These are phyloP conservation scores for Geococcyx californianus DNA, from an alignment of 2,113 vertebrate genomes.

Conservation along the genomic window DNA sequence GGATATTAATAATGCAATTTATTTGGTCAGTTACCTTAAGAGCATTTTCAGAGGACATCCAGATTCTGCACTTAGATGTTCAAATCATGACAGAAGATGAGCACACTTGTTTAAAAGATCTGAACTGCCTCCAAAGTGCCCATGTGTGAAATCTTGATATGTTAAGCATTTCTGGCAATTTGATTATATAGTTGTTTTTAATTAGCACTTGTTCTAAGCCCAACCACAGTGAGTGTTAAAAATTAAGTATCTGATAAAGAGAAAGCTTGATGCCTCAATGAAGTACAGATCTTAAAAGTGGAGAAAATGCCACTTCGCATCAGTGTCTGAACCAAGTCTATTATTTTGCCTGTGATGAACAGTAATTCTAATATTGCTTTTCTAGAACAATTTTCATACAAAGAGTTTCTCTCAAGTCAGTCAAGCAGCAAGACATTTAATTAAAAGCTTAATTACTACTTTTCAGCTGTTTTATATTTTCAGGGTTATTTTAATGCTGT, in stretches of 20 bases:
- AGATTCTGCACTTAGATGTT: neutral
- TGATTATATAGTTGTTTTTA: slow-evolving; percentile 18
- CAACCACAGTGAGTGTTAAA: neutral
- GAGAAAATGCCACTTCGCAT: neutral
- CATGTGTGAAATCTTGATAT: neutral
- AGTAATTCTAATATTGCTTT: neutral
- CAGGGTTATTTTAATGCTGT: neutral
- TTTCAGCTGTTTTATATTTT: neutral
- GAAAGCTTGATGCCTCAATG: neutral
- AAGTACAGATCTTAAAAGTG: neutral
- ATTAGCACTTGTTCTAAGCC: neutral
- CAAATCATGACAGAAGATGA: neutral
- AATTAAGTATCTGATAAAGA: neutral
- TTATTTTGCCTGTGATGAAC: neutral
- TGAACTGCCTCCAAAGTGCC: neutral
- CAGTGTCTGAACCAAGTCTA: neutral
- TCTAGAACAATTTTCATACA: neutral
- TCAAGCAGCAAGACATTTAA: neutral
- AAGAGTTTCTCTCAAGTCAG: neutral
- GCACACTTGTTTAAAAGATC: neutral
- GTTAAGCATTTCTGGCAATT: neutral
- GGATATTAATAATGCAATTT: neutral
- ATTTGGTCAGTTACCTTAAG: neutral
- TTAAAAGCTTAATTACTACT: neutral
- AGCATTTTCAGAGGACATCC: neutral